Base-by-base conservation (phyloP, 2,113 vertebrate genomes). In the Enhydra lutris region DNA sequence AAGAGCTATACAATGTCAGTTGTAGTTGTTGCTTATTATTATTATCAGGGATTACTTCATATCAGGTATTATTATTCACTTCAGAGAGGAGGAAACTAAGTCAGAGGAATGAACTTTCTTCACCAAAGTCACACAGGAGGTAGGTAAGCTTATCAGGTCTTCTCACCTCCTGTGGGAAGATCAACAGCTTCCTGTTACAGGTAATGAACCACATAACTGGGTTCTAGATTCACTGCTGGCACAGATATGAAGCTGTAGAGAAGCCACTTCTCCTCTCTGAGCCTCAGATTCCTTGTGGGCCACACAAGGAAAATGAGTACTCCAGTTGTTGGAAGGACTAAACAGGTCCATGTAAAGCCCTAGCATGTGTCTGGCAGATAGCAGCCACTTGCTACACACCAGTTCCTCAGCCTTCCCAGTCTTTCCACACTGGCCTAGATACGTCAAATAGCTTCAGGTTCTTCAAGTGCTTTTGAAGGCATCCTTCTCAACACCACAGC, bases 61-160 rank as follows among this genome's bases (percentile, higher is more conserved):
- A 63, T 47, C 67, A 81, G 34, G 29, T 89, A 11, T 26, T 74
- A 83, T 34, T 74, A 50, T 63, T 78, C 23, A 89, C 14, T 89
- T 87, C 73, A 63, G 50, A 96, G 86, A 74, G 17, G 18, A 97
- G 47, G 61, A 96, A 93, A 85, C 24, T 91, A 65, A 42, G 39
- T 20, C 76, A 94, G 45, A 86, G 65, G 42, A 86, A 80, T 39
- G 15, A 42, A 78, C 6, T 73, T 93, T 91, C 34, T 76, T 95
- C 59, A 17, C 23, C 36, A 73, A 57, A 85, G 50, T 67, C 50
- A 82, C 6, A n/a, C 3, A 79, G 7, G 14, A 84, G 42, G 42
- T 88, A 69, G 42, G 47, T 88, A 88, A 63, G 17, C 2, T 84
- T 45, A 93, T 47, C 42, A 57, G 71, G 50, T 76, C 31, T 88